Base-by-base conservation (phyloP, 2,888 invertebrate species). In the Elegia similella region DNA sequence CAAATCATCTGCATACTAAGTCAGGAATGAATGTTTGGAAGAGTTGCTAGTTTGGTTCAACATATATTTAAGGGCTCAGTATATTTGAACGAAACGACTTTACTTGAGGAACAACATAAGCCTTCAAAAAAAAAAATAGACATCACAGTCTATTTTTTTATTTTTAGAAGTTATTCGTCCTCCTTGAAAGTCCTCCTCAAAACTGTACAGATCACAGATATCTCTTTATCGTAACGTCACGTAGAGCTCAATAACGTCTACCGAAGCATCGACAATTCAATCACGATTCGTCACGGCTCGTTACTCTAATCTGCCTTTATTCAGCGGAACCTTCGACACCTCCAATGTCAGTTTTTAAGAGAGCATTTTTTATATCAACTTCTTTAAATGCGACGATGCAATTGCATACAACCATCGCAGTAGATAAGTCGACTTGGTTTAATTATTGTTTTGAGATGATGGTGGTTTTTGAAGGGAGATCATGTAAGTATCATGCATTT, bases 401-500 rank as follows among this genome's bases (percentile, higher is more conserved):
- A 23, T 53, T 53, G 52, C 38, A 52, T 52, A 23, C 15, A 32
- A 7, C 8, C 7, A 6, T 34, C 17, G 15, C 2, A 10, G 12
- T 42, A 5, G 38, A 42, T 6, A 38, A 38, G 38, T 13, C 15
- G 13, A 3, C 17, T 23, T n/a, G 12, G 43, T 32, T 43, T 5
- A 44, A 16, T 16, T 12, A 32, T 29, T 34, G 32, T 48, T 57
- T 60, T 2, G 7, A 42, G 32, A 50, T 29, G 57, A 80, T 79
- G 80, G 76, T 61, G 65, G 53, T 75, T 2, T 62, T 63, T 46
- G 63, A 67, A 50, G 61, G 30, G 17, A 43, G 32, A 43, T 34
- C 61, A 32, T 62, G 78, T 79, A 65, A 73, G 72, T 62, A 50
- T 2, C 2, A 7, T 13, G 5, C n/a, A n/a, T n/a, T n/a, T n/a